Percentiles rank a stretch among this genome's conserved stretches.
These are phyloP conservation scores for Tragelaphus eurycerus DNA, from an alignment of 2,797 vertebrate genomes.

Conservation along the genomic window DNA sequence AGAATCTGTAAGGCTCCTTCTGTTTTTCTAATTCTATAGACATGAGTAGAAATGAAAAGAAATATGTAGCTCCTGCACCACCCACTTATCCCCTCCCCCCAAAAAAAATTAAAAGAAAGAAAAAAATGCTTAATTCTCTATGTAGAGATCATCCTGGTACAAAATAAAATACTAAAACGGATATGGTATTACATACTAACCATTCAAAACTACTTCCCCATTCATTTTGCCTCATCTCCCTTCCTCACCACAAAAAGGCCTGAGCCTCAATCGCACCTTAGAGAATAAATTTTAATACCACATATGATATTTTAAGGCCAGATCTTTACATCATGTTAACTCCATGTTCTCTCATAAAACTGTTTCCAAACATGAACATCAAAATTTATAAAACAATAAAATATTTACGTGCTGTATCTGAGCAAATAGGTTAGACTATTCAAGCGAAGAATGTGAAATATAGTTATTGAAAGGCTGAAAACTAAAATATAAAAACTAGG, in stretches of 20 bases:
- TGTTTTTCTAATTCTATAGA: neutral
- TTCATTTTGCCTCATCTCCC: neutral
- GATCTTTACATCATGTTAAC: constrained; percentile 61
- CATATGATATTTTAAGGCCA: neutral
- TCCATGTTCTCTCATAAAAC: constrained; percentile 55
- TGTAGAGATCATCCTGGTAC: neutral
- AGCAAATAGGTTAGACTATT: neutral
- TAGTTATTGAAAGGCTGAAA: neutral
- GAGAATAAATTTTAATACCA: constrained; percentile 47
- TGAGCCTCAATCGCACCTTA: constrained; percentile 8
- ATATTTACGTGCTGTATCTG: neutral
- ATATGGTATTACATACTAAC: neutral
- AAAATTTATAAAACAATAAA: constrained; percentile 19
- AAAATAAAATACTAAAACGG: neutral
- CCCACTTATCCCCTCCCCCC: accelerated
- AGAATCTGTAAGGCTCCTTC: neutral
- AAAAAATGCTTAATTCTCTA: neutral
- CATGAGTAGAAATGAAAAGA: neutral
- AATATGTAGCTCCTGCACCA: neutral
- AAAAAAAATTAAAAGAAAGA: neutral
- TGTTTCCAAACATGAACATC: constrained; percentile 51
- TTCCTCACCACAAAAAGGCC: neutral
- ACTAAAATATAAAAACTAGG: neutral
- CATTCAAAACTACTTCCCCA: neutral
- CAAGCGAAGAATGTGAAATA: neutral